These are phyloP conservation scores for Sitta carolinensis DNA, from an alignment of 2,797 vertebrate species.

Conservation along the genomic window DNA sequence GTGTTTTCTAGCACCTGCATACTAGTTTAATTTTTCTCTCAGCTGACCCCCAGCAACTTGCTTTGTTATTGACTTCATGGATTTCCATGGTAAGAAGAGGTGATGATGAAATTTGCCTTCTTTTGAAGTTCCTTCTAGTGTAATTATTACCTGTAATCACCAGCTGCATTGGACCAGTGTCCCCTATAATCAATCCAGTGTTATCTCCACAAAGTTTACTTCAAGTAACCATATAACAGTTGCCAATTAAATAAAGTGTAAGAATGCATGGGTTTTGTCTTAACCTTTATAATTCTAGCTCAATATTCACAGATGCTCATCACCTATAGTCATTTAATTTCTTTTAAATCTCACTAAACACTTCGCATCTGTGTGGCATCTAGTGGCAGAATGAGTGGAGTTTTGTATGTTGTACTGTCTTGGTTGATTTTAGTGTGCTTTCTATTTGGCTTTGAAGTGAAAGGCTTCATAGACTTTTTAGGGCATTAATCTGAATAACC, in stretches of 20 bases:
- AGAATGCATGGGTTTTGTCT: not conserved
- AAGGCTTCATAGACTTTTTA: not conserved
- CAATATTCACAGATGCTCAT: not conserved
- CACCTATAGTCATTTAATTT: not conserved
- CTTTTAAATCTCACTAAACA: not conserved
- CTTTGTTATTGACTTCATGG: not conserved
- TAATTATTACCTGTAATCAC: not conserved
- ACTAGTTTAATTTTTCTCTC: not conserved
- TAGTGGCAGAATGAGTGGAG: not conserved
- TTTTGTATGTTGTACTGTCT: not conserved
- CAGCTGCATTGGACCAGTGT: not conserved
- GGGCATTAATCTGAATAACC: not conserved
- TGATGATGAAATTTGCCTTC: not conserved
- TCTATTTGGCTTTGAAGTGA: not conserved
- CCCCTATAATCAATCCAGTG: not conserved
- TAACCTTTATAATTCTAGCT: not conserved
- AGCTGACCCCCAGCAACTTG: not conserved
- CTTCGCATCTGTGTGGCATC: not conserved
- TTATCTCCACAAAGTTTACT: not conserved
- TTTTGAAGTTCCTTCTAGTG: not conserved
- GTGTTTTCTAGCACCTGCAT: not conserved
- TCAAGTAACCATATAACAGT: not conserved
- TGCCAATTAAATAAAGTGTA: not conserved
- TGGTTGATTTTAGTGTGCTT: not conserved
- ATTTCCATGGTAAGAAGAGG: not conserved